A percentile compares a stretch with the other conserved stretches of the same genome.
Conservation (phyloP, 2,888 invertebrate genomes). For the Cybosia mesomella region DNA sequence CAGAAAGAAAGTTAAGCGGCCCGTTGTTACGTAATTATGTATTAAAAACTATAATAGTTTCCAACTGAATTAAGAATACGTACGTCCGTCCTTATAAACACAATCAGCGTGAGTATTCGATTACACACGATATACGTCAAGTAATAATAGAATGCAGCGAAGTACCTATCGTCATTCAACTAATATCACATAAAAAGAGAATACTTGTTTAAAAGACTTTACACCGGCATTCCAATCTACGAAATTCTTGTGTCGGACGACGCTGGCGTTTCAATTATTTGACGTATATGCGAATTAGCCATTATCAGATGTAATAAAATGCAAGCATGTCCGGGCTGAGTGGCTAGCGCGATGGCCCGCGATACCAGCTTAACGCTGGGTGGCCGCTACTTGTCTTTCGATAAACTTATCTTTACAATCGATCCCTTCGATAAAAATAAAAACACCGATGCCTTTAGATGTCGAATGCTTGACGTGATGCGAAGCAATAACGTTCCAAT, state of each 20-base stretch:
- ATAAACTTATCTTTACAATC: constrained; percentile 85
- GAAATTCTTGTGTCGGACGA: constrained; percentile 47
- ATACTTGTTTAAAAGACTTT: constrained; percentile 57
- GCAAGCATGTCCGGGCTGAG: constrained; percentile 68
- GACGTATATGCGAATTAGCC: constrained; percentile 82
- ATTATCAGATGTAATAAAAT: constrained; percentile 85
- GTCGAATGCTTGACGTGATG: constrained; percentile 80
- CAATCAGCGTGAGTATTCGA: no score
- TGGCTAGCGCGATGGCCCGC: constrained; percentile 57
- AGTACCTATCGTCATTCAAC: constrained; percentile 47
- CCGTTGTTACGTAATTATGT: no score
- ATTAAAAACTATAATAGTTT: no score
- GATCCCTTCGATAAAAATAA: constrained; percentile 85
- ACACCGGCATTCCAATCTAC: constrained; percentile 61
- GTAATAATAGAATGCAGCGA: constrained; percentile 51
- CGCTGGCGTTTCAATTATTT: constrained; percentile 76
- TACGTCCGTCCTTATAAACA: no score
- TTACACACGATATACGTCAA: constrained; percentile 32
- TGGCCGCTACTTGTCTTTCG: constrained; percentile 87
- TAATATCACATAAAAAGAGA: constrained; percentile 57
- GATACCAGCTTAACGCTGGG: constrained; percentile 66
- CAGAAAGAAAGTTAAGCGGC: no score
- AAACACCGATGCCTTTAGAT: constrained; percentile 72
- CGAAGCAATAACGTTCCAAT: constrained; percentile 80
- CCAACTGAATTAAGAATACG: no score